Percentiles rank a stretch among this genome's conserved stretches.
phyloP scores from a whole-genome alignment of 2,113 vertebrate genomes.

The Vireo altiloquus region DNA sequence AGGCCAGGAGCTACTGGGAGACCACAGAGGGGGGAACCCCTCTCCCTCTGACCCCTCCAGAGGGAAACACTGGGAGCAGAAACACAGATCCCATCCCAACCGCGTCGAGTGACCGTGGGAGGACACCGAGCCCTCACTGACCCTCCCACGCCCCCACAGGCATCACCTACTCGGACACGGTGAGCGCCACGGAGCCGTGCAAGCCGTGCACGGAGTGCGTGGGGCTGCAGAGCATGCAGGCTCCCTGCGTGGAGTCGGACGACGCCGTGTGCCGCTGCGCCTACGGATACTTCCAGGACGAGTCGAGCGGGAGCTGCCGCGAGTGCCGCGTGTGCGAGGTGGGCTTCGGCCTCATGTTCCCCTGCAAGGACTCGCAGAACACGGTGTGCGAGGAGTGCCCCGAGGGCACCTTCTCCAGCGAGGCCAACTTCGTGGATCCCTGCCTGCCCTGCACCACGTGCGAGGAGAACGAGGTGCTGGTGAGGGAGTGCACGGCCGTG shows the following conservation, averaged over 20 bases:
- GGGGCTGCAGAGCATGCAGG: slow-evolving; percentile 88
- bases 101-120: fast-evolving
- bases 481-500: slow-evolving; percentile 77
- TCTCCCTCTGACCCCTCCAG: too few species aligned
- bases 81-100: not conserved
- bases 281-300: slow-evolving; percentile 82
- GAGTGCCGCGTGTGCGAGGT: slow-evolving; percentile 81
- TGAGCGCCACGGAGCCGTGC: slow-evolving; percentile 86
- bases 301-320: slow-evolving; percentile 64
- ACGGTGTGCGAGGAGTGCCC: slow-evolving; percentile 88
- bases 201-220: slow-evolving; percentile 82
- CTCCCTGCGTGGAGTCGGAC: slow-evolving; percentile 94
- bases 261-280: slow-evolving; percentile 87
- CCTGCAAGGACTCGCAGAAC: slow-evolving; percentile 81
- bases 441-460: slow-evolving; percentile 94
- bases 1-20: fast-evolving
- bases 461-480: slow-evolving; percentile 80
- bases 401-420: slow-evolving; percentile 86
- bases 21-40: fast-evolving
- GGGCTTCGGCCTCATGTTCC: slow-evolving; percentile 81
- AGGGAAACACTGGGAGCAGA: fast-evolving
- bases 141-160: slow-evolving; percentile 33
- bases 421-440: slow-evolving; percentile 90
- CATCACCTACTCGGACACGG: slow-evolving; percentile 87
- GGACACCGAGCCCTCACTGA: not conserved